These are phyloP conservation scores for Psylliodes chrysocephalus DNA, from an alignment of 2,888 invertebrate species.

Conservation along the genomic window DNA sequence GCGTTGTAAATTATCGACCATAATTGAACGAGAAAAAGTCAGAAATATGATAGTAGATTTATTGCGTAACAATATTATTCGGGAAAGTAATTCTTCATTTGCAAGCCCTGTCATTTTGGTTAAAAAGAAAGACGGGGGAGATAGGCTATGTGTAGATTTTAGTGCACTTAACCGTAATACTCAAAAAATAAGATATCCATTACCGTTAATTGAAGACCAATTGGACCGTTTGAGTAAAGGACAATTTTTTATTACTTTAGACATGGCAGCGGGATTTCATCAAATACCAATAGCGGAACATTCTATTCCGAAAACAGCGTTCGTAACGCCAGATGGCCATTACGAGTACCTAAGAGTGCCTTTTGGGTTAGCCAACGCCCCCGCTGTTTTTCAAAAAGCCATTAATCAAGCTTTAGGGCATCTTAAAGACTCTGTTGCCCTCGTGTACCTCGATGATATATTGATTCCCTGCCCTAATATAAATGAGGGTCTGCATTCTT, in stretches of 20 bases:
- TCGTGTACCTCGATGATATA: conserved; percentile 45
- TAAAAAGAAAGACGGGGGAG: too few relatives aligned
- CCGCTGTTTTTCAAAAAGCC: too few relatives aligned
- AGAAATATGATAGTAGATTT: too few relatives aligned
- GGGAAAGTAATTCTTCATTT: too few relatives aligned
- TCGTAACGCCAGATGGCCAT: too few relatives aligned
- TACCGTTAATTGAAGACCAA: conserved; percentile 15
- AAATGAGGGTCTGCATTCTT: too few relatives aligned
- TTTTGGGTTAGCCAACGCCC: conserved; percentile 43
- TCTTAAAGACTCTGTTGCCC: conserved; percentile 21
- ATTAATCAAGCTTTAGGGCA: conserved; percentile 37
- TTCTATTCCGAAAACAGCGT: conserved; percentile 52
- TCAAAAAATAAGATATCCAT: conserved; percentile 20
- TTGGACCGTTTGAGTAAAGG: conserved; percentile 8
- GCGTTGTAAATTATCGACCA: too few relatives aligned
- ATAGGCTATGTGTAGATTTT: conserved; percentile 42
- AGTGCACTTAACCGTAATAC: conserved; percentile 38
- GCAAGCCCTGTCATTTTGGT: too few relatives aligned
- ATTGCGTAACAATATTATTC: too few relatives aligned
- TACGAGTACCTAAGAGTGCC: too few relatives aligned
- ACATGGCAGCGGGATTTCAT: conserved; percentile 18
- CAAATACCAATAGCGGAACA: conserved; percentile 2
- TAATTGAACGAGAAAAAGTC: too few relatives aligned
- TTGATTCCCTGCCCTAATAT: too few relatives aligned
- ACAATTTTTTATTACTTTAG: conserved; percentile 44